These are phyloP conservation scores for Xiphydria camelus DNA, from an alignment of 2,888 invertebrate species.

Conservation along the genomic window DNA sequence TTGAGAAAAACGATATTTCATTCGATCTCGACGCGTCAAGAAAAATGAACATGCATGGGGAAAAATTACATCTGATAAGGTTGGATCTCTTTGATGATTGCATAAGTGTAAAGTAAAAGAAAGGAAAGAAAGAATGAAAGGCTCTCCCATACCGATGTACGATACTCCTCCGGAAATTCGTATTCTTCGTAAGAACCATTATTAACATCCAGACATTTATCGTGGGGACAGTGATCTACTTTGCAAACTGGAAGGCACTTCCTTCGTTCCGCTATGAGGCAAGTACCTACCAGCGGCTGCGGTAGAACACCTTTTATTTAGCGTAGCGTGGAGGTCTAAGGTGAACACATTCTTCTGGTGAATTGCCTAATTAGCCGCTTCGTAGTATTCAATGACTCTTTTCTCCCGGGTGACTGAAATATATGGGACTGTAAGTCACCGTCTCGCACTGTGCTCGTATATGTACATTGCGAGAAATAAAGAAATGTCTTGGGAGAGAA, in stretches of 20 bases:
- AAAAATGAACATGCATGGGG: no score
- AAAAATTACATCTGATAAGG: no score
- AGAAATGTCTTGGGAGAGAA: slow-evolving; percentile 9
- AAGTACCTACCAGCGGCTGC: not conserved
- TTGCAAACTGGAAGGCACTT: slow-evolving; percentile 11
- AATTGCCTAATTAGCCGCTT: slow-evolving; percentile 15
- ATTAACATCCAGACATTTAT: not conserved
- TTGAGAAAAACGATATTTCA: no score
- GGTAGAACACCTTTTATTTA: no score
- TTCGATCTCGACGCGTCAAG: no score
- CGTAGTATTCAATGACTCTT: slow-evolving; percentile 9
- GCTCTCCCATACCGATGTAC: no score
- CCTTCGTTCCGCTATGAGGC: slow-evolving; percentile 9
- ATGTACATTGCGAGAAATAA: slow-evolving; percentile 11
- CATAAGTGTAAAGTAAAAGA: no score
- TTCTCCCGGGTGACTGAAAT: slow-evolving; percentile 7
- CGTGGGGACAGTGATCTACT: slow-evolving; percentile 17
- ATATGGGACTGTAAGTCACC: not conserved
- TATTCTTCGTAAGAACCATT: not conserved
- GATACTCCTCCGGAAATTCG: not conserved
- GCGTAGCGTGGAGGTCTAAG: not conserved
- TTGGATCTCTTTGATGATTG: no score
- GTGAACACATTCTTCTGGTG: slow-evolving; percentile 6
- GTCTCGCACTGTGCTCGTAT: slow-evolving; percentile 5
- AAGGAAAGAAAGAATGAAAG: no score